Evolutionary conservation across 2,888 invertebrate genomes (phyloP).

Genomic region (Macaria notata): DNA sequence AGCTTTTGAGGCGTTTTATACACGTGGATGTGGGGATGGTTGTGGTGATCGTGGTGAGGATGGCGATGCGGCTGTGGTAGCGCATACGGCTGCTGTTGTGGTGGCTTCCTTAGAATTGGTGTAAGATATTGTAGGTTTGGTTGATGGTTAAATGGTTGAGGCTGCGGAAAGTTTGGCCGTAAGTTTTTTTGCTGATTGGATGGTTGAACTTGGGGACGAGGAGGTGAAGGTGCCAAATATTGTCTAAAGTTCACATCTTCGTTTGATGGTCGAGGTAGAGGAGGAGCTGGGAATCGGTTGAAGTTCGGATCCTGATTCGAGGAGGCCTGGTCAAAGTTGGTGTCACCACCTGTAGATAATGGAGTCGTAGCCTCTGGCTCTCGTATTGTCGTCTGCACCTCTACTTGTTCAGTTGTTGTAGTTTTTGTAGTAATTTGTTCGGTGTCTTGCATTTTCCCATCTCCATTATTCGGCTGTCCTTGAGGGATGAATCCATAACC

Average conservation of each 20-base stretch:
- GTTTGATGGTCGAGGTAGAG: constrained; percentile 21
- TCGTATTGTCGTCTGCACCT: constrained; percentile 47
- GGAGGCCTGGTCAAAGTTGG: constrained; percentile 61
- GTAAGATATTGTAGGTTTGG: constrained; percentile 28
- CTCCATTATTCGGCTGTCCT: constrained; percentile 47
- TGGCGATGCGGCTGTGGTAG: constrained; percentile 28
- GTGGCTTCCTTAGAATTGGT: constrained; percentile 19
- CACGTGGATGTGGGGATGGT: constrained; percentile 29
- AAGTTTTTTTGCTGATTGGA: constrained; percentile 27
- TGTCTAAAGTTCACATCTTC: constrained; percentile 27
- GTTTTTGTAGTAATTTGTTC: constrained; percentile 50
- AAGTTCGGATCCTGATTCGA: constrained; percentile 45
- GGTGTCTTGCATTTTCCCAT: constrained; percentile 49
- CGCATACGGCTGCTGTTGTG: constrained; percentile 21
- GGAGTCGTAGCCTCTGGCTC: constrained; percentile 58
- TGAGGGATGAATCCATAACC: constrained; percentile 58
- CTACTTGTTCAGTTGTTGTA: constrained; percentile 48
- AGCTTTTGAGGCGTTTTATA: constrained; percentile 56
- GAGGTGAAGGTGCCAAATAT: constrained; percentile 20
- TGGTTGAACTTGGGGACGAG: constrained; percentile 30
- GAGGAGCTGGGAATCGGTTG: constrained; percentile 36
- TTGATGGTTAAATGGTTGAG: constrained; percentile 26
- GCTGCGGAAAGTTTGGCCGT: constrained; percentile 24
- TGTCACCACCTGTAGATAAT: constrained; percentile 59
- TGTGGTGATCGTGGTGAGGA: constrained; percentile 26